Evolutionary conservation across 2,797 vertebrate species (phyloP).

Genomic region (Gorsachius magnificus): DNA sequence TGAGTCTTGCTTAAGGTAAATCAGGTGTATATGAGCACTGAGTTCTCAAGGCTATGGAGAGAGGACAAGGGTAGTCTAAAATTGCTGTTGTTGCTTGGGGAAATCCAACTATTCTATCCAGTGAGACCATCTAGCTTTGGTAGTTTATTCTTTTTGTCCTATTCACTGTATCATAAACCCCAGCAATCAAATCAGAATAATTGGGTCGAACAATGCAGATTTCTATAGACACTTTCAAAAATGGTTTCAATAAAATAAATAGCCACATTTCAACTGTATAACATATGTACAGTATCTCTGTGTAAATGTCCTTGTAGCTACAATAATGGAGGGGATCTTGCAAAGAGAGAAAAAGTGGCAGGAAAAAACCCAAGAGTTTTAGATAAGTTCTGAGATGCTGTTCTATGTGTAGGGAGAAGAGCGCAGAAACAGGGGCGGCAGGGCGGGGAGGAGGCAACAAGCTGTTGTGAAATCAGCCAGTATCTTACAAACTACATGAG

Average conservation of each 20-base stretch:
- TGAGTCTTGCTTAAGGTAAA: background rate
- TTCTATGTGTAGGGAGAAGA: background rate
- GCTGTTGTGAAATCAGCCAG: background rate
- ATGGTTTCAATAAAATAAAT: background rate
- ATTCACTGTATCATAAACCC: background rate
- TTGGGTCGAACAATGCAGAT: background rate
- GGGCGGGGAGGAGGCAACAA: background rate
- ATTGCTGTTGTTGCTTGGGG: background rate
- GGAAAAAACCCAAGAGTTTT: accelerated
- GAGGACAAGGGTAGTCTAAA: background rate
- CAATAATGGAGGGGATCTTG: background rate
- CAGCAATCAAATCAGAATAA: background rate
- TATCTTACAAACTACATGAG: accelerated
- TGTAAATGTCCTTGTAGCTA: background rate
- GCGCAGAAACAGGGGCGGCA: background rate
- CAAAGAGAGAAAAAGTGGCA: background rate
- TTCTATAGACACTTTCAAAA: background rate
- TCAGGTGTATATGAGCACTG: background rate
- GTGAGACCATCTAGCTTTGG: background rate
- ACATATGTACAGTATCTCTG: background rate
- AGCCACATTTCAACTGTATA: background rate
- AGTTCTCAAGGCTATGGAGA: background rate
- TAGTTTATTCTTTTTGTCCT: background rate
- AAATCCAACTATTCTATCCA: background rate
- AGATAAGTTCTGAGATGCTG: accelerated